Evolutionary conservation across 2,888 invertebrate genomes (phyloP), one percentile per base, ranked within the genome.

Genomic region (Sialis lutaria): DNA sequence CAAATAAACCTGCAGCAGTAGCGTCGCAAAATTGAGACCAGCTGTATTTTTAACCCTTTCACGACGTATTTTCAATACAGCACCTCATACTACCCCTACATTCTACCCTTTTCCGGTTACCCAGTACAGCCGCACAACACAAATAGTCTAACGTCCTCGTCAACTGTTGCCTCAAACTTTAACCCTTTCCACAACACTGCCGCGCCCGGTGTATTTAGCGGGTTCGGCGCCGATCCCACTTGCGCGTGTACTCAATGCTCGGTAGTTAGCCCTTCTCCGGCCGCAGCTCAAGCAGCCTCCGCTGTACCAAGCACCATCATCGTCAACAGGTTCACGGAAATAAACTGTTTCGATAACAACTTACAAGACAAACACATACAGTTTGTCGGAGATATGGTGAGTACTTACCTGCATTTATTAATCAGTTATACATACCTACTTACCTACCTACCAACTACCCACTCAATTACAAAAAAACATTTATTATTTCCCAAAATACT

Each of bases 41-140:
- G 22, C 22, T 22, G 22, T 22, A 22, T 22, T 22, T 22, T 22
- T 22, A 50, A 53, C 56, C 57, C 59, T 57, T 62, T 58, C 67
- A 67, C 65, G 64, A 67, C 67, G 67, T 67, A 64, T 62, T 65
- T 63, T 60, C 61, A 65, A 55, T 65, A 64, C 62, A 58, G 62
- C 55, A 64, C 65, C 63, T 58, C 63, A 56, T 64, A 64, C 60
- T 60, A 64, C 63, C 65, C 65, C 62, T 65, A 65, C 63, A 63
- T 66, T 63, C 64, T 65, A 59, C 66, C 66, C 63, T 47, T 33
- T 34, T 42, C 47, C 33, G 42, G 42, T 42, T 42, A 47, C 33
- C 47, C 47, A 34, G 40, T 47, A 34, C 47, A 42, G 42, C 47
- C 42, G 39, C 13, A 12, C 37, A 30, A 22, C 12, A 31, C 47